phyloP scores from a whole-genome alignment of 2,888 invertebrate species.

The Darwinula stevensoni region DNA sequence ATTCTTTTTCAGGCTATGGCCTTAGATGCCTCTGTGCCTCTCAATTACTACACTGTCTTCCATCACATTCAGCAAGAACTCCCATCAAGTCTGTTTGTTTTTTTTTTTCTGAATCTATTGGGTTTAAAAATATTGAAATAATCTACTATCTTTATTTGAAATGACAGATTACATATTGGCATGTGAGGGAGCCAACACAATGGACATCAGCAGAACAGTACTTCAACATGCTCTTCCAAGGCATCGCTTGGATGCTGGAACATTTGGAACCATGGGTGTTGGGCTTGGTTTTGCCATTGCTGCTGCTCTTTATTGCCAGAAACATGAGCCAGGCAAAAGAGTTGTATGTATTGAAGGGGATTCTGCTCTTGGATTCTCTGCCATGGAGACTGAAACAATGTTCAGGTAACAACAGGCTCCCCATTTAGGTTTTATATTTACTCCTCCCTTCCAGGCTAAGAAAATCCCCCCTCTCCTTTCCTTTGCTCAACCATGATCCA shows the following conservation, averaged over 20 bases:
- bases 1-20: too few species aligned
- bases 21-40: too few species aligned
- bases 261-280: conserved; percentile 91
- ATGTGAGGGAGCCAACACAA: conserved; percentile 92
- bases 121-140: too few species aligned
- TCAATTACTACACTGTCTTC: too few species aligned
- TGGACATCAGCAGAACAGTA: conserved; percentile 85
- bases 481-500: too few species aligned
- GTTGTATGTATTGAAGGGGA: conserved; percentile 89
- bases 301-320: conserved; percentile 61
- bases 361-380: conserved; percentile 91
- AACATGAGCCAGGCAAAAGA: conserved; percentile 42
- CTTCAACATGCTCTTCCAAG: conserved; percentile 51
- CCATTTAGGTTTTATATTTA: too few species aligned
- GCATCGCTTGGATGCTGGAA: conserved; percentile 76
- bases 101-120: too few species aligned
- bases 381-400: conserved; percentile 94
- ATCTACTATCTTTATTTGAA: too few species aligned
- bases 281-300: conserved; percentile 75
- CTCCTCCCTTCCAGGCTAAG: too few species aligned
- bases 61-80: too few species aligned
- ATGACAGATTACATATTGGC: conserved; percentile 63
- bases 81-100: too few species aligned
- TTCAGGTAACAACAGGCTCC: conserved; percentile 27
- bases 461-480: too few species aligned